These are phyloP conservation scores for Aphrocallistes beatrix DNA, from an alignment of 37 sponge, comb jelly and placozoan genomes.

Conservation along the genomic window DNA sequence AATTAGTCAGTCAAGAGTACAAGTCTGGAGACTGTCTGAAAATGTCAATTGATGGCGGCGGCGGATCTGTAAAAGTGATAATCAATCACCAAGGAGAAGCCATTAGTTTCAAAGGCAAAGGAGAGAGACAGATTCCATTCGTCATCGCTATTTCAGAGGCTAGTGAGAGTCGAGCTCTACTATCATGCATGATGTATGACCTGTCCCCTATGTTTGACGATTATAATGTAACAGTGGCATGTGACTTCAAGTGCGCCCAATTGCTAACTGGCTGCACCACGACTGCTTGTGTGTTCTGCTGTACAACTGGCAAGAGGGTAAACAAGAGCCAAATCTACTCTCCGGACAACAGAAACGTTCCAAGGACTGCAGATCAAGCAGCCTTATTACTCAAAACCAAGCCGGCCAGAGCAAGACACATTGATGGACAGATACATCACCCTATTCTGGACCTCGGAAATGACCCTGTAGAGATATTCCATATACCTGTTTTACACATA, in stretches of 20 bases:
- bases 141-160: background rate
- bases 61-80: background rate
- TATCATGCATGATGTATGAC: conserved; percentile 11
- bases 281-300: background rate
- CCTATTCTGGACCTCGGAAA: background rate
- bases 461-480: background rate
- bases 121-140: conserved; percentile 10
- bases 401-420: background rate
- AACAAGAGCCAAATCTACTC: background rate
- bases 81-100: background rate
- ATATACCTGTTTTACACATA: background rate
- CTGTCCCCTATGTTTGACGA: background rate
- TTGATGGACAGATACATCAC: background rate
- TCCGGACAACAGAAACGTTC: background rate
- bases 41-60: background rate
- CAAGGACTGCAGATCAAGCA: background rate
- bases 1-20: conserved; percentile 13
- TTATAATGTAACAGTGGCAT: background rate
- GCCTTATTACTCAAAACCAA: background rate
- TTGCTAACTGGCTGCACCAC: background rate
- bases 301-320: background rate
- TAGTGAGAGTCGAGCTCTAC: background rate
- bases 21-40: conserved; percentile 8
- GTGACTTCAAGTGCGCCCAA: conserved; percentile 2
- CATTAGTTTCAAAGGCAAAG: conserved; percentile 2